phyloP scores from a whole-genome alignment of 2,888 invertebrate genomes.

The Caenorhabditis panamensis region DNA sequence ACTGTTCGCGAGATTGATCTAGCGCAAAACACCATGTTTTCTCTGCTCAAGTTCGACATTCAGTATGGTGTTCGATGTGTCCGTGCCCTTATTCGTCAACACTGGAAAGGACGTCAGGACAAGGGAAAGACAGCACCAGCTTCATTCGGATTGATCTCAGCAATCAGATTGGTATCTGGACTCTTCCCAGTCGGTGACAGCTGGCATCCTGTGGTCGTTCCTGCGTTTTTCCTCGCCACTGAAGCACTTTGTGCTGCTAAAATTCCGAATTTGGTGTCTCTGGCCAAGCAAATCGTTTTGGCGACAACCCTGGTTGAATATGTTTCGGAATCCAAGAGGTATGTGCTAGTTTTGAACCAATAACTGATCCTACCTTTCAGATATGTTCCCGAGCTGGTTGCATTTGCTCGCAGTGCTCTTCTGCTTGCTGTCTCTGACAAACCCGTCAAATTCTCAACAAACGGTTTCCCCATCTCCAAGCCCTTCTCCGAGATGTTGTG shows the following conservation, averaged over 20 bases:
- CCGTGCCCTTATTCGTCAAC: slow-evolving; percentile 69
- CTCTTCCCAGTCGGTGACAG: slow-evolving; percentile 93
- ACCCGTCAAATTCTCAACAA: slow-evolving; percentile 54
- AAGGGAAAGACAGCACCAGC: slow-evolving; percentile 45
- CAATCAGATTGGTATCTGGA: slow-evolving; percentile 88
- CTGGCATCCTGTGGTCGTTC: slow-evolving; percentile 91
- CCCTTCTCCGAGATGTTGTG: slow-evolving; percentile 72
- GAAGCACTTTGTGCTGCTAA: slow-evolving; percentile 82
- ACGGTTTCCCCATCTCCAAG: slow-evolving; percentile 70
- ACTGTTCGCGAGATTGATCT: slow-evolving; percentile 47
- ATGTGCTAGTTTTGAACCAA: background rate
- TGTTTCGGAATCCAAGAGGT: slow-evolving; percentile 72
- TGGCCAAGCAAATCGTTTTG: slow-evolving; percentile 62
- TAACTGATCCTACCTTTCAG: slow-evolving; percentile 82
- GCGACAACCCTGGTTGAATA: slow-evolving; percentile 63
- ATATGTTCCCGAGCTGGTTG: slow-evolving; percentile 88
- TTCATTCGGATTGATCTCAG: slow-evolving; percentile 64
- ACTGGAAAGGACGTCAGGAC: slow-evolving; percentile 64
- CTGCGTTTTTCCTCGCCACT: slow-evolving; percentile 89
- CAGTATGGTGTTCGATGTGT: slow-evolving; percentile 72
- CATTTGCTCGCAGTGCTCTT: slow-evolving; percentile 88
- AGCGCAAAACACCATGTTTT: slow-evolving; percentile 41
- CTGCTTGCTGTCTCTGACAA: slow-evolving; percentile 84
- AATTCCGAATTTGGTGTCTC: slow-evolving; percentile 47
- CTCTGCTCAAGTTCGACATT: slow-evolving; percentile 69